Evolutionary conservation across 2,113 vertebrate species (phyloP), one percentile per base, ranked within the genome.

Genomic region (Paratilapia polleni): DNA sequence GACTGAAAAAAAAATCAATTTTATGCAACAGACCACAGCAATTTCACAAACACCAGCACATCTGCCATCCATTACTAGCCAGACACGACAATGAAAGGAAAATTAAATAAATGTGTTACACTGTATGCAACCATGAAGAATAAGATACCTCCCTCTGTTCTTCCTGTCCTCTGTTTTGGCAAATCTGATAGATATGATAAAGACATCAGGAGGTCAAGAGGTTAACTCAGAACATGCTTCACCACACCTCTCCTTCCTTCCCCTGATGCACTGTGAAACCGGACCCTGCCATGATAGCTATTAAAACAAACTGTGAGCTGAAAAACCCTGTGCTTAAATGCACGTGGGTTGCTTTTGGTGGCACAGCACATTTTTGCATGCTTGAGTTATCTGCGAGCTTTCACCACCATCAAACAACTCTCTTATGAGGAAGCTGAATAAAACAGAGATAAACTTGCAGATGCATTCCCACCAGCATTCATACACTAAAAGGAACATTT

Each of bases 91-190:
- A 85, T 24, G 31, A 89, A 28, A 58, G 83, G 82, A 87, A 89
- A 93, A 92, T 89, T 26, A 85, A 93, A 94, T 88, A 86, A 94
- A 93, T 58, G 59, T 93, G 91, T 89, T 90, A 73, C 77, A 59
- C 77, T 87, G 78, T 89, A 91, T 74, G 49, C 64, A 43, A 70
- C 68, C 81, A 78, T 13, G 31, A 56, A 83, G 63, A 90, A 93
- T 86, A 85, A 88, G 87, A 91, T 83, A 89, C 79, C 76, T 84
- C 86, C 63, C 13, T 61, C 60, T 24, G 14, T 54, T 82, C 86
- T 82, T 88, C 81, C 36, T 78, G 61, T 43, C 0, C 58, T 84
- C 64, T 87, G 82, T 81, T 91, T 77, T 86, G 84, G 77, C 77
- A 66, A n/a, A 8, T 86, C 68, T 58, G 70, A 83, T 61, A 57